Base-by-base conservation (phyloP, 2,888 invertebrate genomes). In the Panzeria rudis region DNA sequence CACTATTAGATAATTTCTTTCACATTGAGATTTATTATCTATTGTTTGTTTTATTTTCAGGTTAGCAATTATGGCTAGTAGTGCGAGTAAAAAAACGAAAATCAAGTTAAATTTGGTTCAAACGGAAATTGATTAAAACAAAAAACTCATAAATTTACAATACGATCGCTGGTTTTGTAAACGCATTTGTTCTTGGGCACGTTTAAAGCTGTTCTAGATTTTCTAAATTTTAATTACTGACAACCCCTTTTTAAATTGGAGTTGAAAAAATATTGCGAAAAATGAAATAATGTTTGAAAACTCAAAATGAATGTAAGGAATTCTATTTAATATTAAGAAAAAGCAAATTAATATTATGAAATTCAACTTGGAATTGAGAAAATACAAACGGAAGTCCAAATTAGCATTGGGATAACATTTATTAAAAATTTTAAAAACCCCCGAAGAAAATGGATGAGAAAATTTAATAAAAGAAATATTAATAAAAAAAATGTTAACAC, bases 1-100 rank as follows among this genome's bases (percentile, higher is more conserved):
- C 56, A 38, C 44, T 80, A 15, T 77, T 77, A 81, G 72, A 84
- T 81, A 84, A 81, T 84, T 84, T 77, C 77, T 72, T 77, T 81
- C 7, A 47, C 80, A 76, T 73, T 81, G 77, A 84, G 71, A 81
- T 71, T 50, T 61, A 17, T 80, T 84, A 72, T 79, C 84, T 71
- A 59, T 66, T 52, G 71, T 66, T 71, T 73, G 50, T 61, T 84
- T 13, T 62, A 35, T 54, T 79, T 83, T 76, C 66, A 71, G 56
- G 41, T 62, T 71, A 75, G 52, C 47, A 73, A 78, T 69, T 79
- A 54, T 29, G 62, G 52, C 59, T 66, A 64, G 52, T 38, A 62
- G 15, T 25, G 54, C 17, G 35, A 23, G 13, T 35, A n/a, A 47
- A 44, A 56, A 44, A 72, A 71, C 59, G 71, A 71, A 75, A 59